Evolutionary conservation across 2,113 vertebrate genomes (phyloP).

Genomic region (Lepus americanus): DNA sequence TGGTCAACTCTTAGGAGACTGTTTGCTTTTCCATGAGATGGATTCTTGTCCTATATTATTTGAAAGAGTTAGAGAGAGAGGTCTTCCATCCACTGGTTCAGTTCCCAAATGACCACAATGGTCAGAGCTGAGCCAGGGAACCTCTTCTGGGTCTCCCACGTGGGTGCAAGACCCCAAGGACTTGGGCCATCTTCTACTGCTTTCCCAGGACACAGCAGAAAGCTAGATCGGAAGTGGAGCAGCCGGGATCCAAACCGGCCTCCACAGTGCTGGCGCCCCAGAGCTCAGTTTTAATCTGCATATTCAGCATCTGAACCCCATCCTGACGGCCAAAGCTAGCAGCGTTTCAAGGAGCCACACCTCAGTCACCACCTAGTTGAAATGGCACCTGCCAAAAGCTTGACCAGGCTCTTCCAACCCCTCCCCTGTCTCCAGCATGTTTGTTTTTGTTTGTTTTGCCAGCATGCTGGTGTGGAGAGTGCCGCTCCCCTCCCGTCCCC

Average conservation of each 20-base stretch:
- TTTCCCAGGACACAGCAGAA: too few species aligned
- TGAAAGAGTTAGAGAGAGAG: too few species aligned
- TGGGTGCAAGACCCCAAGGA: too few species aligned
- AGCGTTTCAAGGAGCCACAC: neutral
- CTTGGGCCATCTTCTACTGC: too few species aligned
- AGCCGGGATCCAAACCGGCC: too few species aligned
- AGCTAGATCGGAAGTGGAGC: too few species aligned
- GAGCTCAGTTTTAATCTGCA: neutral
- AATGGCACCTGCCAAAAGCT: neutral
- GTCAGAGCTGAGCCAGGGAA: too few species aligned
- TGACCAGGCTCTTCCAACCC: neutral
- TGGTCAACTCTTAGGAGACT: neutral
- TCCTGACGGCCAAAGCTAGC: neutral
- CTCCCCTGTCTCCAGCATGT: neutral
- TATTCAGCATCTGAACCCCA: neutral
- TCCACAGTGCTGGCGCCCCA: neutral
- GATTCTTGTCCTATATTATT: neutral
- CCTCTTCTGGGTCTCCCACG: too few species aligned
- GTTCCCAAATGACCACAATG: too few species aligned
- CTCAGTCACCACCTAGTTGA: neutral
- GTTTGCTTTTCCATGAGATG: neutral
- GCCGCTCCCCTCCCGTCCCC: slow-evolving; percentile 89
- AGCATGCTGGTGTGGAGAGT: slow-evolving; percentile 94
- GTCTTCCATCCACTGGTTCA: too few species aligned
- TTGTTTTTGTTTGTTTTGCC: slow-evolving; percentile 74